phyloP scores from a whole-genome alignment of 2,888 invertebrate genomes.

The Aspidapion aeneum region DNA sequence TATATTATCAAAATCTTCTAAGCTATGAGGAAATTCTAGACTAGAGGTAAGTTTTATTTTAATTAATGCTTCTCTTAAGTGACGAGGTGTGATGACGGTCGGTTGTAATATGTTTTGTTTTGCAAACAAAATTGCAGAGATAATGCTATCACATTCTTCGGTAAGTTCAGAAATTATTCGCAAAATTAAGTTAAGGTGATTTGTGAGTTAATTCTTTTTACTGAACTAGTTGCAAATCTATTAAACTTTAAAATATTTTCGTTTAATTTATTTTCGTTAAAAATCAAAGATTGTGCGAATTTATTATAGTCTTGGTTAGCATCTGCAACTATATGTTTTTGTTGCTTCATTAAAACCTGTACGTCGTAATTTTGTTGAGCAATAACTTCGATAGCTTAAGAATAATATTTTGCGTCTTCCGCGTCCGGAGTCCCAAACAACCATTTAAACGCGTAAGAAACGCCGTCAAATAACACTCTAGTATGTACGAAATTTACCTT shows the following conservation, averaged over 20 bases:
- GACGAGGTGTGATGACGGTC: slow-evolving; percentile 21
- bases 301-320: slow-evolving; percentile 28
- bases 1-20: slow-evolving; percentile 16
- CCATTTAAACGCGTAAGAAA: no score
- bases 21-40: slow-evolving; percentile 20
- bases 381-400: slow-evolving; percentile 15
- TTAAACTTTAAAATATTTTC: slow-evolving; percentile 22
- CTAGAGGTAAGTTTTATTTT: slow-evolving; percentile 13
- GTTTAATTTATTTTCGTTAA: slow-evolving; percentile 21
- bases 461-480: no score
- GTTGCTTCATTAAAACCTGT: slow-evolving; percentile 27
- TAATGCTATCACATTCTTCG: slow-evolving; percentile 22
- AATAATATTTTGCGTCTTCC: slow-evolving; percentile 19
- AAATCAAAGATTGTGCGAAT: slow-evolving; percentile 19
- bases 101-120: slow-evolving; percentile 26
- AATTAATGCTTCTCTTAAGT: slow-evolving; percentile 7
- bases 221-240: slow-evolving; percentile 13
- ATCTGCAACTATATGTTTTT: slow-evolving; percentile 23
- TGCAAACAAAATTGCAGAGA: slow-evolving; percentile 24
- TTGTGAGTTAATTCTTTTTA: slow-evolving; percentile 9
- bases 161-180: slow-evolving; percentile 20
- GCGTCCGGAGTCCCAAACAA: slow-evolving; percentile 19
- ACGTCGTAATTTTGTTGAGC: slow-evolving; percentile 15
- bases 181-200: slow-evolving; percentile 23
- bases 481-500: slow-evolving; percentile 7